A percentile compares a stretch with the other conserved stretches of the same genome.
Evolutionary conservation across 2,888 invertebrate species (phyloP).

Genomic region (Drosophila multiciliata): DNA sequence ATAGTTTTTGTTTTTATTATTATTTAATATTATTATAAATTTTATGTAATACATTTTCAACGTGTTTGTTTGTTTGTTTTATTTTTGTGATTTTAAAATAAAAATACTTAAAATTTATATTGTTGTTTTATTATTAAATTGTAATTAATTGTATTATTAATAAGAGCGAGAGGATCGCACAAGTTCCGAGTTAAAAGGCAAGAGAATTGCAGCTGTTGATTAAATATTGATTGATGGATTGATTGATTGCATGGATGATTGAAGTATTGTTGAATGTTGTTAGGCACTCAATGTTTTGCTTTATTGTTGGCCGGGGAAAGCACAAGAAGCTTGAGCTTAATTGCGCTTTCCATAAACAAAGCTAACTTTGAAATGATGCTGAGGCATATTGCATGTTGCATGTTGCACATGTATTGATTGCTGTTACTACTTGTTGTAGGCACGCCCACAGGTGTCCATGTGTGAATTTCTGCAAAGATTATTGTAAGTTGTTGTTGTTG

Average conservation of each 20-base stretch:
- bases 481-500: conserved; percentile 47
- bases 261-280: conserved; percentile 20
- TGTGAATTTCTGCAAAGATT: conserved; percentile 83
- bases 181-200: conserved; percentile 63
- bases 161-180: conserved; percentile 54
- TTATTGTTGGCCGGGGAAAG: conserved; percentile 55
- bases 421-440: conserved; percentile 61
- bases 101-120: conserved; percentile 69
- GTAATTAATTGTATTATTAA: conserved; percentile 69
- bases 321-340: conserved; percentile 72
- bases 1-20: conserved; percentile 59
- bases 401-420: conserved; percentile 29
- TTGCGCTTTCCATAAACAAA: conserved; percentile 65
- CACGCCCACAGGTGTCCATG: conserved; percentile 84
- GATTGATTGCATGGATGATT: conserved; percentile 25
- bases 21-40: conserved; percentile 56
- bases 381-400: conserved; percentile 26
- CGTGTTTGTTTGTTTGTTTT: conserved; percentile 56
- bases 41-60: conserved; percentile 79
- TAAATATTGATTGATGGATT: conserved; percentile 26
- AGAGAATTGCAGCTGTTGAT: conserved; percentile 70
- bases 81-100: conserved; percentile 61
- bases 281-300: conserved; percentile 20
- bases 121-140: conserved; percentile 62
- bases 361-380: conserved; percentile 24